Percentiles rank a stretch among this genome's conserved stretches.
These are phyloP conservation scores for Ormyrus pomaceus DNA, from an alignment of 2,888 invertebrate species.

Conservation along the genomic window DNA sequence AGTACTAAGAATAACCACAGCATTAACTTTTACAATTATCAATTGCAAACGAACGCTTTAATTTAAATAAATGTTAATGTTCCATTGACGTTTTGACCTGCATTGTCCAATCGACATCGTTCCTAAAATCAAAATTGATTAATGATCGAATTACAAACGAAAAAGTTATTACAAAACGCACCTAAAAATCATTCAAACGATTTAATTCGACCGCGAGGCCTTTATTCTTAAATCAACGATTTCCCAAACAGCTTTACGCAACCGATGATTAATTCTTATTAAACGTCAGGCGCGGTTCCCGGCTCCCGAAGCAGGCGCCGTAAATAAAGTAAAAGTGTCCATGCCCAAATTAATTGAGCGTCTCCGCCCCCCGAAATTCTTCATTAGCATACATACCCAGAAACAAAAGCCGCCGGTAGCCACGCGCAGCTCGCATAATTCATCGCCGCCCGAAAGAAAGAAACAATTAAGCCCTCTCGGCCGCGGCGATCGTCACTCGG, in stretches of 20 bases:
- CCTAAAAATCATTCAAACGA: too few relatives aligned
- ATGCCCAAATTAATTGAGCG: slow-evolving; percentile 49
- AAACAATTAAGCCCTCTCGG: slow-evolving; percentile 49
- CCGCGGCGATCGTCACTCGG: slow-evolving; percentile 62
- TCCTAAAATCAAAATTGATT: too few relatives aligned
- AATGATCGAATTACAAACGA: too few relatives aligned
- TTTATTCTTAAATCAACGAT: too few relatives aligned
- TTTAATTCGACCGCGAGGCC: too few relatives aligned
- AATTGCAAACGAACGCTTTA: neutral
- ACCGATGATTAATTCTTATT: too few relatives aligned
- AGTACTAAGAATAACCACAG: neutral
- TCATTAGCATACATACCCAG: slow-evolving; percentile 37
- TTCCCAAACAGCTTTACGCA: too few relatives aligned
- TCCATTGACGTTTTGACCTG: neutral
- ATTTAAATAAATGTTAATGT: too few relatives aligned
- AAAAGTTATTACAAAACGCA: too few relatives aligned
- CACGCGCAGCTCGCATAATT: slow-evolving; percentile 32
- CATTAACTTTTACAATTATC: neutral
- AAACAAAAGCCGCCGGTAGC: neutral
- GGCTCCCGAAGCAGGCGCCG: neutral
- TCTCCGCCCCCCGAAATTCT: neutral
- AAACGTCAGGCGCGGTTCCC: neutral
- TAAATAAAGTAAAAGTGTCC: slow-evolving; percentile 50
- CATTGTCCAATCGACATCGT: too few relatives aligned
- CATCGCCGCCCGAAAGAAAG: slow-evolving; percentile 29